These are phyloP conservation scores for Spea hammondii DNA, from an alignment of 2,797 vertebrate genomes.

Conservation along the genomic window DNA sequence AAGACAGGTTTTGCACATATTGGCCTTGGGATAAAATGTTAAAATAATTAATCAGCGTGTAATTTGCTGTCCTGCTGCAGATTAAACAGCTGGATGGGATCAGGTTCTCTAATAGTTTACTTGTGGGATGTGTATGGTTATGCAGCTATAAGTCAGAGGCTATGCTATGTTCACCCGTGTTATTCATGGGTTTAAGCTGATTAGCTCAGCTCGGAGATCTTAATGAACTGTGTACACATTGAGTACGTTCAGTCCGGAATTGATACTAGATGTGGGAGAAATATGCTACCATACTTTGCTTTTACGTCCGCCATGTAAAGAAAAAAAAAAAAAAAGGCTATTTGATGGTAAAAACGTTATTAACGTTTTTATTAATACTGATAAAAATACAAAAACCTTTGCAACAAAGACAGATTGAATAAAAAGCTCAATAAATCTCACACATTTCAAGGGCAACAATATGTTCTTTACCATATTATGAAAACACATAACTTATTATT, in stretches of 20 bases:
- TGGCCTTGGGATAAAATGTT: conserved; percentile 22
- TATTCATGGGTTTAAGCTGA: conserved; percentile 47
- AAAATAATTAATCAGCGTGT: conserved; percentile 21
- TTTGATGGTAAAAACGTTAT: too few relatives aligned
- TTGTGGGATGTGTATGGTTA: conserved; percentile 39
- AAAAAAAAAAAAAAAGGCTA: neutral
- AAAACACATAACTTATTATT: too few relatives aligned
- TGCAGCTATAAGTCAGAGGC: conserved; percentile 24
- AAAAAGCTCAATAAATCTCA: too few relatives aligned
- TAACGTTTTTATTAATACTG: too few relatives aligned
- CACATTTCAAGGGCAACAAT: too few relatives aligned
- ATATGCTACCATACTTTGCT: neutral
- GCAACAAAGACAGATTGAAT: too few relatives aligned
- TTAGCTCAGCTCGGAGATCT: conserved; percentile 35
- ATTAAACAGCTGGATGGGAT: conserved; percentile 47
- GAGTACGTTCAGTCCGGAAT: conserved; percentile 14
- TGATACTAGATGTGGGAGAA: conserved; percentile 4
- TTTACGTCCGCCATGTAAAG: neutral
- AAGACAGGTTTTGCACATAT: conserved; percentile 13
- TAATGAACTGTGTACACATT: conserved; percentile 50
- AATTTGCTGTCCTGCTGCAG: conserved; percentile 36
- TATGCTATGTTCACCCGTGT: conserved; percentile 44
- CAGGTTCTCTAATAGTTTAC: conserved; percentile 29
- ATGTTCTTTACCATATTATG: too few relatives aligned
- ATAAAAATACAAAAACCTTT: too few relatives aligned